phyloP scores from a whole-genome alignment of 2,888 invertebrate genomes.

The Diplazon laetatorius region DNA sequence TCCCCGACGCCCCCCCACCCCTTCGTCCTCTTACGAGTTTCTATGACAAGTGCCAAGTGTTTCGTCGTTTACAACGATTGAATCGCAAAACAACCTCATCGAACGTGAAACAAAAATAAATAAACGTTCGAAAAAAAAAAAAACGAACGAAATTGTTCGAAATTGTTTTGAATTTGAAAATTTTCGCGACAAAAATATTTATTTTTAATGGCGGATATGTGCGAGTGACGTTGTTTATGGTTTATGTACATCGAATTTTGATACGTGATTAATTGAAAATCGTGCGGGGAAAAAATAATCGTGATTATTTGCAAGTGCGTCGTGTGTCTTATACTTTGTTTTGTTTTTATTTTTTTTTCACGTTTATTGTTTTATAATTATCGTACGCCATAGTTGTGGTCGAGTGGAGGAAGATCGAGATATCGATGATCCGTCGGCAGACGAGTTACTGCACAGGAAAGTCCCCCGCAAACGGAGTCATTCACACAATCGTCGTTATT shows the following conservation, averaged over 20 bases:
- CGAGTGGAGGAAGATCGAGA: slow-evolving; percentile 21
- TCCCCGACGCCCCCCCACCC: background rate
- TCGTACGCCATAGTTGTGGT: no score
- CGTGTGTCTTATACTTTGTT: no score
- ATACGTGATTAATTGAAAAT: no score
- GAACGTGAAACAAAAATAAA: no score
- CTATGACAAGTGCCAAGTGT: slow-evolving; percentile 32
- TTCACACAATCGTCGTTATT: slow-evolving; percentile 42
- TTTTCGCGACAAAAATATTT: slow-evolving; percentile 13
- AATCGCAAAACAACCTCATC: no score
- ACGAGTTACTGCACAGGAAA: slow-evolving; percentile 39
- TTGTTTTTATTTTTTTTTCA: no score
- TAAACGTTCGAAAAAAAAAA: no score
- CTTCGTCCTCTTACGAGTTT: slow-evolving; percentile 42
- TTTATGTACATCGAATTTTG: slow-evolving; percentile 6
- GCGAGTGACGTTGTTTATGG: slow-evolving; percentile 14
- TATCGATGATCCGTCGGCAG: slow-evolving; percentile 48
- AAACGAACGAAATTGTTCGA: no score
- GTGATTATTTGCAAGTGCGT: no score
- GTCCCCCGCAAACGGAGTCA: slow-evolving; percentile 57
- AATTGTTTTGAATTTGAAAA: background rate
- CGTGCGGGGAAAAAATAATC: no score
- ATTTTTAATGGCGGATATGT: no score
- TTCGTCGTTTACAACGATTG: slow-evolving; percentile 7
- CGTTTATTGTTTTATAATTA: no score